Evolutionary conservation across 1,140 invertebrate genomes (phyloP).

Genomic region (Sycophaga agraensis): DNA sequence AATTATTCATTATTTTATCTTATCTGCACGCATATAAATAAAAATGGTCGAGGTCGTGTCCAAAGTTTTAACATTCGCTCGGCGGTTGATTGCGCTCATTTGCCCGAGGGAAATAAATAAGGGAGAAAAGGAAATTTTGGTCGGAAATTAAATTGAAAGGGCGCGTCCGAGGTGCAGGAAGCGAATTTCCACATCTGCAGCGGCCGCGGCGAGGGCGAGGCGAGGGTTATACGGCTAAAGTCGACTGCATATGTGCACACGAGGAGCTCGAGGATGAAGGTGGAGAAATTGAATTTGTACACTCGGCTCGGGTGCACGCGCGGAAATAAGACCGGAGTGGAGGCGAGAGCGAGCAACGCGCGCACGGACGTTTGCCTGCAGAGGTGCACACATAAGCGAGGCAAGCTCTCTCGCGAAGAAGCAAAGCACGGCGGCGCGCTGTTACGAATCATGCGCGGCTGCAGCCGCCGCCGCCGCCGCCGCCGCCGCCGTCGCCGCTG

Average conservation of each 20-base stretch:
- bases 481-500: neutral
- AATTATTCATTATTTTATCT: too few species aligned
- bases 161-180: neutral
- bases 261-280: slow-evolving; percentile 4
- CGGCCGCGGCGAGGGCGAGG: neutral
- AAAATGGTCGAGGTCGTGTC: too few species aligned
- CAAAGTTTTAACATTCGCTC: too few species aligned
- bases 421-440: neutral
- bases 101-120: too few species aligned
- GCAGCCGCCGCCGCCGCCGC: neutral
- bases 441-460: slow-evolving; percentile 25
- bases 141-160: neutral
- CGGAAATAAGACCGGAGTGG: neutral
- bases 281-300: slow-evolving; percentile 22
- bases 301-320: neutral
- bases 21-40: too few species aligned
- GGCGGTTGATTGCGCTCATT: too few species aligned
- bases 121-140: too few species aligned
- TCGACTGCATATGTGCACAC: too few species aligned
- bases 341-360: neutral
- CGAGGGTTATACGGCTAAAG: too few species aligned
- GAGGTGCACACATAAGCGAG: neutral
- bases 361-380: neutral
- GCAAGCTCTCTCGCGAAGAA: neutral
- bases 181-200: slow-evolving; percentile 2